Evolutionary conservation across 1,140 invertebrate species (phyloP), one percentile per base, ranked within the genome.

Genomic region (Dreissena polymorpha): DNA sequence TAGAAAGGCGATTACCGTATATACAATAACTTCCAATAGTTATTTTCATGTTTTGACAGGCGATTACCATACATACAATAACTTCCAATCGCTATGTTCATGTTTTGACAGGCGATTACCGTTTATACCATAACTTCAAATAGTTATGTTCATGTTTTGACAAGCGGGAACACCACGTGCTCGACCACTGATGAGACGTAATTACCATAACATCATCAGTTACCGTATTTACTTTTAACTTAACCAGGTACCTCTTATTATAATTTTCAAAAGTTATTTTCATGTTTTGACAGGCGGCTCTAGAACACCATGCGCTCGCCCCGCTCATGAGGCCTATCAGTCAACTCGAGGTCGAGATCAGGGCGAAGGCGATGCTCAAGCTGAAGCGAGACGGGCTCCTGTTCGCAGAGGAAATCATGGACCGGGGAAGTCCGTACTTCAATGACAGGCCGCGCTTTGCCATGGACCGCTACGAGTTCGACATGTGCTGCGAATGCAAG

Each of bases 401-500:
- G 85, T 95, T 95, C 73, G 94, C 95, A 12, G 96, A 96, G 85
- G 95, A 95, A 21, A 95, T 96, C 71, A 93, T 94, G 27, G 93
- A 95, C 10, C 93, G 95, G 7, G 95, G 96, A 0, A 94, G 94
- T 12, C 75, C 86, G 12, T 96, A 96, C 83, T 95, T 95, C 85
- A 95, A 96, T 83, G 96, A 99, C 91, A 95, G 97, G 8, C 95
- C 96, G 0, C 94, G 95, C 0, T 97, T 96, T 93, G 98, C 98
- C 0, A 98, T 99, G 97, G 98, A 99, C 86, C 95, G 97, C 88
- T 99, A 99, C 90, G 97, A 98, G 13, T 99, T 99, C 91, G 99
- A 99, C 91, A 97, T 99, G 12, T 99, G 98, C 91, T 98, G 95
- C 91, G 99, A 99, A 92, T 99, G 98, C 91, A 96, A 96, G 86